phyloP scores from a whole-genome alignment of 2,797 vertebrate species.

The Cephalopachus bancanus region DNA sequence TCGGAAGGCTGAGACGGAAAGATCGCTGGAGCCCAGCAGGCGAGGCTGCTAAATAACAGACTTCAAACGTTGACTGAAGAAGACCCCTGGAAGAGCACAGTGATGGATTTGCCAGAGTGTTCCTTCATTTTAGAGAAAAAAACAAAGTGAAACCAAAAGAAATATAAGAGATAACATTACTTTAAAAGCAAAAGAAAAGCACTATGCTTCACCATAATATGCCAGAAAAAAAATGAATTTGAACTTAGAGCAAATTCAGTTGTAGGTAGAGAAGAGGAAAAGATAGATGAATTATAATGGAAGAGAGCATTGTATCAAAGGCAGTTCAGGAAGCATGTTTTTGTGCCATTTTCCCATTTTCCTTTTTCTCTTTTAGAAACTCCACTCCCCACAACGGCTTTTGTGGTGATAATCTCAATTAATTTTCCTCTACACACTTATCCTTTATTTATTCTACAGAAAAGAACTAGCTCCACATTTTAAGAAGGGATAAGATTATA shows the following conservation, averaged over 20 bases:
- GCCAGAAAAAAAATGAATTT: neutral
- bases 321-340: neutral
- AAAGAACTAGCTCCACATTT: neutral
- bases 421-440: neutral
- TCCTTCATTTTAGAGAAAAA: neutral
- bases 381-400: neutral
- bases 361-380: neutral
- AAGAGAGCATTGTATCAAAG: neutral
- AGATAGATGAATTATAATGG: neutral
- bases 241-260: neutral
- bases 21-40: too few species aligned
- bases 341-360: neutral
- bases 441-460: neutral
- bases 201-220: neutral
- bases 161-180: neutral
- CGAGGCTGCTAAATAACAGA: too few species aligned
- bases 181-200: neutral
- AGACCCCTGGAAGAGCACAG: neutral
- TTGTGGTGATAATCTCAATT: neutral
- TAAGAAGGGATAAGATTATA: neutral
- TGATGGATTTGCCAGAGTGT: neutral
- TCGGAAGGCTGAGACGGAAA: too few species aligned
- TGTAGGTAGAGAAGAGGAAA: neutral
- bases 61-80: neutral
- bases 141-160: neutral